Base-by-base conservation (phyloP, 2,797 vertebrate species). In the Eurystomus glaucurus region DNA sequence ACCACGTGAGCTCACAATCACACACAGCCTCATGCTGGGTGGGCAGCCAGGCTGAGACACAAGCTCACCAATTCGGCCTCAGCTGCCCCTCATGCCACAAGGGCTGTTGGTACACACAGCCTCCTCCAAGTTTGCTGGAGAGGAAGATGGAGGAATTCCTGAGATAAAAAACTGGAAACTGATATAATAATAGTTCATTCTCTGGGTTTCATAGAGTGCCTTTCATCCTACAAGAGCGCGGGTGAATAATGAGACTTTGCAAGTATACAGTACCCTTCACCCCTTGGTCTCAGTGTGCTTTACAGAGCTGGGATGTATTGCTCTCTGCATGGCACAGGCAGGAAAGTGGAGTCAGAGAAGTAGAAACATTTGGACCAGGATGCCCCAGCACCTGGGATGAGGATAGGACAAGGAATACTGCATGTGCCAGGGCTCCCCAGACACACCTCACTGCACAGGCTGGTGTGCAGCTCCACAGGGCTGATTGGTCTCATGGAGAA, bases 61-160 rank as follows among this genome's bases (percentile, higher is more conserved):
- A 11, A 79, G 16, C 41, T 64, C 64, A 23, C 33, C 0, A 3
- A 54, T 86, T 68, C 0, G 0, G 45, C 61, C 83, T 55, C 0
- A 0, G 69, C 52, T 33, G 33, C 50, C 61, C 58, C 82, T 78
- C 0, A 0, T 35, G 45, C 50, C 14, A 6, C 76, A 26, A 50
- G 52, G 46, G 50, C 71, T 18, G 6, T 6, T 2, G 25, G 62
- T 31, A 62, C 35, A 19, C 0, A 0, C 51, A 17, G 55, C 54
- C 69, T 83, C 57, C 69, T 83, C 22, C 1, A 12, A 54, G 23
- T 55, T 2, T 13, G 48, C 68, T 62, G 81, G 25, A 79, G 68
- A 77, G 60, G 35, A 80, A 76, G n/a, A 76, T 41, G 75, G 54
- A 90, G 58, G 35, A 84, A 88, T 79, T 93, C 43, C 76, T 54